phyloP scores from a whole-genome alignment of 53 echinoderm and acorn worm genomes.

The Holothuria scabra region DNA sequence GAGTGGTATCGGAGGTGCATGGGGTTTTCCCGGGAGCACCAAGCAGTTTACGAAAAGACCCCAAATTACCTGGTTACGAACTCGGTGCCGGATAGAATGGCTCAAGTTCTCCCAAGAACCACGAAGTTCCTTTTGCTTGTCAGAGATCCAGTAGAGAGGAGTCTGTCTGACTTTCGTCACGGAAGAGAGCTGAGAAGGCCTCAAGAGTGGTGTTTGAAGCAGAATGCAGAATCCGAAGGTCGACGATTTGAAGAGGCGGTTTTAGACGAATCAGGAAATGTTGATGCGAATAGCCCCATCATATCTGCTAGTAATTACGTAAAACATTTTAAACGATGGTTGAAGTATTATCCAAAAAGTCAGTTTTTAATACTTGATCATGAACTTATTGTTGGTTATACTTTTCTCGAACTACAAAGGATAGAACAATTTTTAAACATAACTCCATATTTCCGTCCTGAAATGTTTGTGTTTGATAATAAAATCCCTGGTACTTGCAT shows the following conservation, averaged over 20 bases:
- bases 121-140: conserved; percentile 80
- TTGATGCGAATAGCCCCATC: conserved; percentile 72
- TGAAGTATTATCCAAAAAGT: conserved; percentile 62
- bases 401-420: conserved; percentile 63
- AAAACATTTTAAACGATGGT: conserved; percentile 74
- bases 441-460: conserved; percentile 57
- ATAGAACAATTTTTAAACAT: conserved; percentile 81
- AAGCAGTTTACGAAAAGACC: conserved; percentile 80
- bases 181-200: conserved; percentile 45
- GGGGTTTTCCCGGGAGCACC: conserved; percentile 65
- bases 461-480: conserved; percentile 67
- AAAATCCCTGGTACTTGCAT: conserved; percentile 59
- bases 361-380: conserved; percentile 77
- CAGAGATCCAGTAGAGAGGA: conserved; percentile 78
- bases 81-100: conserved; percentile 59
- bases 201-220: conserved; percentile 29
- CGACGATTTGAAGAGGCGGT: conserved; percentile 64
- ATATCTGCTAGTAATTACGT: conserved; percentile 75
- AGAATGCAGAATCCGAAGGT: conserved; percentile 60
- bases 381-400: conserved; percentile 60
- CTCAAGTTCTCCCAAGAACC: conserved; percentile 62
- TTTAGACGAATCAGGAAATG: conserved; percentile 60
- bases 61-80: conserved; percentile 82
- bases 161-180: conserved; percentile 83
- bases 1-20: conserved; percentile 79